Evolutionary conservation across 2,113 vertebrate species (phyloP), one percentile per base, ranked within the genome.

Genomic region (Meriones unguiculatus): DNA sequence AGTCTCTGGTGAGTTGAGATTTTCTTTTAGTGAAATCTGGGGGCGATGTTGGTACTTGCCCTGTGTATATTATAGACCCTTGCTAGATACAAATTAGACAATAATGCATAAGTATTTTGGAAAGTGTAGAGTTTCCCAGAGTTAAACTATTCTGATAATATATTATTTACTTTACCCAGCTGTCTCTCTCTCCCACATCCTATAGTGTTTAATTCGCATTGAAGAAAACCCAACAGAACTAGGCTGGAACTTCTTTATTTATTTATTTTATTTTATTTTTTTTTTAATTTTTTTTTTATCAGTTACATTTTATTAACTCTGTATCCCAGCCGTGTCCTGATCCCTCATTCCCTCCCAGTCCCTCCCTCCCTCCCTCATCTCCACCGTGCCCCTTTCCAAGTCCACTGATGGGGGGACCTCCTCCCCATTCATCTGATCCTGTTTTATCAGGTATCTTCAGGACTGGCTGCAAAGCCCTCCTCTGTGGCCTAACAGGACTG

Each of bases 1-100:
- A 52, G 32, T 64, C 70, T 81, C 57, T 77, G 65, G 17, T 8
- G 50, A 64, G n/a, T 46, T 73, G 67, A 82, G 41, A 32, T 52
- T 82, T 82, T 89, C 73, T 65, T 69, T 85, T 32, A 65, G 38
- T 52, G 76, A 93, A 87, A 72, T 81, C 65, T 93, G 82, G 54
- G 18, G 14, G 15, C 17, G 0, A 12, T 69, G 15, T 62, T 8
- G 6, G 28, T 22, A 54, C 25, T 35, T 86, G 11, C 25, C 22
- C 28, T 80, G 41, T 87, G 50, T 65, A 15, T 11, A 18, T 30
- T 52, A 80, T 1, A 86, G 32, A 35, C 11, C 35, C 18, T 38
- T 52, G 14, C 25, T 54, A 91, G 59, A 82, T 38, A 59, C 15
- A 62, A 64, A 77, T 69, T 67, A 73, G 46, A 77, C 9, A 73